These are phyloP conservation scores for Cyanistes caeruleus DNA, from an alignment of 2,113 vertebrate genomes.

Conservation along the genomic window DNA sequence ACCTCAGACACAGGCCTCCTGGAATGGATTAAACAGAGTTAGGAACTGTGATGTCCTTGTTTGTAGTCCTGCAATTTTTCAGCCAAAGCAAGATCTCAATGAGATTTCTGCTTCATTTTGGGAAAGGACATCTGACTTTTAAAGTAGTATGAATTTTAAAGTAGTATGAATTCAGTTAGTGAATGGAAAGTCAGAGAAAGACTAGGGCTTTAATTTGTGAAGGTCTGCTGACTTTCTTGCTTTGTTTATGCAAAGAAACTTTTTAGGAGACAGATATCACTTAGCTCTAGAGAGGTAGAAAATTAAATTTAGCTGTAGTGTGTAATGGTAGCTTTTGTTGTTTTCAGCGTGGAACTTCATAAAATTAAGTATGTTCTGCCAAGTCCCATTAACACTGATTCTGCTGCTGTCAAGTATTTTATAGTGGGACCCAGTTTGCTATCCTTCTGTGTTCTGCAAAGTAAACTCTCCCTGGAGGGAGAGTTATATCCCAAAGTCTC, in stretches of 20 bases:
- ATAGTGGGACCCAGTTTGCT: background rate
- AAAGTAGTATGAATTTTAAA: background rate
- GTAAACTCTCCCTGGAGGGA: background rate
- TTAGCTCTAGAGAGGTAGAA: background rate
- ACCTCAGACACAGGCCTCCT: background rate
- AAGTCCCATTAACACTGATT: background rate
- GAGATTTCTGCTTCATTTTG: background rate
- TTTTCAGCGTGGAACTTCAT: background rate
- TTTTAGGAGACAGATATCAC: background rate
- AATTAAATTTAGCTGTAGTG: constrained; percentile 16
- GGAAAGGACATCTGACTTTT: background rate
- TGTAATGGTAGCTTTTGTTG: background rate
- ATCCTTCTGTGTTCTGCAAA: background rate
- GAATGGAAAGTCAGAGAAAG: background rate
- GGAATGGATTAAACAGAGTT: background rate
- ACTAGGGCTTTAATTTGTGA: background rate
- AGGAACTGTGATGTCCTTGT: background rate
- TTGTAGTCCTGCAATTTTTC: background rate
- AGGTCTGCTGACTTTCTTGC: background rate
- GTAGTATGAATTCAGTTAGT: background rate
- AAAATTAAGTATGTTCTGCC: background rate
- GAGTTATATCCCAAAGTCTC: background rate
- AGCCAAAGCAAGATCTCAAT: background rate
- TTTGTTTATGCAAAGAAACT: background rate
- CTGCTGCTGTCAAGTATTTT: background rate